Evolutionary conservation across 1,140 invertebrate species (phyloP), one percentile per base, ranked within the genome.

Genomic region (Drosophila mauritiana): DNA sequence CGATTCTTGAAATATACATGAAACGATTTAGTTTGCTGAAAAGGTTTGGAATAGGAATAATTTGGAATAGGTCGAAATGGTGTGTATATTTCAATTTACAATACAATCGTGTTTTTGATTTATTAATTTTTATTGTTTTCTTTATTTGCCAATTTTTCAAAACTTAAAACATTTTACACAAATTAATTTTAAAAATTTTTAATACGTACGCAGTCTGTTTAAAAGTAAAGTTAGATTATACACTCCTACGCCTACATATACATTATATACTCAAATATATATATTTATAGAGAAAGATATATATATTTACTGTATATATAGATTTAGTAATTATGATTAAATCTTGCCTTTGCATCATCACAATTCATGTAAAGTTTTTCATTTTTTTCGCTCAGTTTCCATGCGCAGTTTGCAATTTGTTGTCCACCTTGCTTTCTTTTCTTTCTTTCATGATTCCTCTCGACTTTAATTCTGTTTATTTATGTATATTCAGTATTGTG

Each of bases 71-170:
- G 42, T 76, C 72, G 59, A 75, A 75, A 34, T 45, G 54, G 46
- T 43, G 52, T 22, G 74, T 86, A 73, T 76, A 69, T 78, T 76
- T 86, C 53, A 88, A 80, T 77, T 59, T 63, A 70, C 45, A 72
- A 69, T 51, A 42, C 49, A 39, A 43, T 75, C 59, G 63, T 64
- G 40, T 75, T 80, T 84, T 89, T 89, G 69, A 84, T 89, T 89
- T 89, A 89, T 89, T 84, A 89, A 89, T 89, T 89, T 89, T 89
- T 89, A 88, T 86, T 86, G 58, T 86, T 86, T 86, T 86, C 84
- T 89, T 89, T 89, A 89, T 89, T 89, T 89, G 84, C 84, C 84
- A 89, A 89, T 89, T 89, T 89, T 79, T 86, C 83, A 86, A 89
- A 89, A 89, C 84, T 89, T 89, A 89, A 89, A 89, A 89, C 84